Percentiles rank a stretch among this genome's conserved stretches.
phyloP scores from a whole-genome alignment of 2,797 vertebrate species.

The Adelosebastes latens region DNA sequence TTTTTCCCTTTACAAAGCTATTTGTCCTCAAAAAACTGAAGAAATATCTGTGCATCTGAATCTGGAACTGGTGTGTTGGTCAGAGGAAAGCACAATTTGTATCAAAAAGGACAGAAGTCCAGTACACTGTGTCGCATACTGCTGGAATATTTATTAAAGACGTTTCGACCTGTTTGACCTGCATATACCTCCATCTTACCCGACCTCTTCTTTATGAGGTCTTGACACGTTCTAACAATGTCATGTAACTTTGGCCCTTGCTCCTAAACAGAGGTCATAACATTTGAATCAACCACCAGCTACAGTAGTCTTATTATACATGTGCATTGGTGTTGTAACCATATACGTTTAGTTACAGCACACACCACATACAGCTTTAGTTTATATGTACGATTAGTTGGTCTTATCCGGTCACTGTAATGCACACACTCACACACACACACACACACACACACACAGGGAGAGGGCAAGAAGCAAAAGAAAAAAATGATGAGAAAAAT shows the following conservation, averaged over 20 bases:
- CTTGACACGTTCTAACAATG: background rate
- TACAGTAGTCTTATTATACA: no score
- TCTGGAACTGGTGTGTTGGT: no score
- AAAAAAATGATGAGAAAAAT: background rate
- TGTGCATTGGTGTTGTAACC: no score
- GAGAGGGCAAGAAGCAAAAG: background rate
- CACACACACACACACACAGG: background rate
- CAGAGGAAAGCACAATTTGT: no score
- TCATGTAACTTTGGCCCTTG: background rate
- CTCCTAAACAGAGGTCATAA: background rate
- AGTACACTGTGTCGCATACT: background rate
- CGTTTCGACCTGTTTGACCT: background rate
- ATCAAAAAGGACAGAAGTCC: no score
- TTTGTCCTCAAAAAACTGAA: background rate
- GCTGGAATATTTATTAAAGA: background rate
- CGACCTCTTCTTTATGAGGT: background rate
- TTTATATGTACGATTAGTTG: no score
- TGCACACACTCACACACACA: background rate
- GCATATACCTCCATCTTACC: no score
- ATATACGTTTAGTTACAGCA: no score
- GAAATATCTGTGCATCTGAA: no score
- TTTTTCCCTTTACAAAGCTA: background rate
- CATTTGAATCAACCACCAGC: no score
- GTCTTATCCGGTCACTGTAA: no score
- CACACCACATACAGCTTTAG: no score